phyloP scores from a whole-genome alignment of 2,888 invertebrate species.

The Cryptus viduatorius region DNA sequence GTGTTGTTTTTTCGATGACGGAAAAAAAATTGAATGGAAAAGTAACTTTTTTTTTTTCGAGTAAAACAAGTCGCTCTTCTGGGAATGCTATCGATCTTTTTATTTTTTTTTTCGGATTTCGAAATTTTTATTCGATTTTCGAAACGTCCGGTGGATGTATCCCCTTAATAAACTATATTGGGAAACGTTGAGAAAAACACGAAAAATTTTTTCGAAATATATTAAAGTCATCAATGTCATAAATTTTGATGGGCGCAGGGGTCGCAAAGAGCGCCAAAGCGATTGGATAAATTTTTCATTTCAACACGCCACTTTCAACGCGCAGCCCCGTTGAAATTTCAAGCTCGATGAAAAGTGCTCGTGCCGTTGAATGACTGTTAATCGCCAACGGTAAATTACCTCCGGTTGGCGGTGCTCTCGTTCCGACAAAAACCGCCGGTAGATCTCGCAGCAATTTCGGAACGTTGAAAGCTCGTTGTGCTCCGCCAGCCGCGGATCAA shows the following conservation, averaged over 20 bases:
- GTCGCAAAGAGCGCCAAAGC: not conserved
- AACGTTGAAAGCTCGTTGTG: conserved; percentile 12
- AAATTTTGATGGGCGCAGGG: conserved; percentile 9
- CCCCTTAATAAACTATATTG: conserved; percentile 31
- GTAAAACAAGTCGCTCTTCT: too few relatives aligned
- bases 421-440: conserved; percentile 37
- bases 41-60: too few relatives aligned
- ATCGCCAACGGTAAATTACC: conserved; percentile 52
- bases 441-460: conserved; percentile 43
- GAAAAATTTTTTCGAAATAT: not conserved
- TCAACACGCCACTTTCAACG: conserved; percentile 35
- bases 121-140: conserved; percentile 13
- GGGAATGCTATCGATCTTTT: too few relatives aligned
- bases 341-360: conserved; percentile 43
- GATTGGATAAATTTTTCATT: conserved; percentile 54
- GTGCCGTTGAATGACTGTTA: conserved; percentile 24
- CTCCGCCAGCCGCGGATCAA: conserved; percentile 25
- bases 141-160: not conserved
- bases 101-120: not conserved
- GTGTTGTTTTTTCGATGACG: too few relatives aligned
- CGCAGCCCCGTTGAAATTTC: conserved; percentile 42
- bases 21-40: too few relatives aligned
- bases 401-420: conserved; percentile 7
- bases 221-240: conserved; percentile 54
- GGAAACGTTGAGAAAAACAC: conserved; percentile 9